Evolutionary conservation across 2,113 vertebrate genomes (phyloP), one percentile per base, ranked within the genome.

Genomic region (Neolamprologus tretocephalus): DNA sequence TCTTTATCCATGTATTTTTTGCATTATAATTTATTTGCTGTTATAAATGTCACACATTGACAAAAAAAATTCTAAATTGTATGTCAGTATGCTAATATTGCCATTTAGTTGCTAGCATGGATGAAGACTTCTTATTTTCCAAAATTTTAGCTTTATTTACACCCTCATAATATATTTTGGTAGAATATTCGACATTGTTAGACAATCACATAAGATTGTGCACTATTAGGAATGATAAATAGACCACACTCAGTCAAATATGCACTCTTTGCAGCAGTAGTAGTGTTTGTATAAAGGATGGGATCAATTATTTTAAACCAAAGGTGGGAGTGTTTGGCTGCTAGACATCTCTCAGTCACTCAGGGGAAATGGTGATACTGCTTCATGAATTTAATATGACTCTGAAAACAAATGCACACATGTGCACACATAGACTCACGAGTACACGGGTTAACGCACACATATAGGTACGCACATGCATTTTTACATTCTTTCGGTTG

Each of bases 341-440:
- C 86, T 89, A 94, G 93, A 91, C 90, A 81, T 92, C 58, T 89
- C 82, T 82, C 68, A 92, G 87, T 90, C 92, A 91, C 89, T 87
- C 71, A 28, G 75, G 87, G 81, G 87, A 87, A 85, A 92, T 31
- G 82, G 89, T 86, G 90, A 95, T 89, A 75, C 90, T 75, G 79
- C 49, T 26, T 93, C 85, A 91, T 95, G 93, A 95, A 96, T 95
- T 90, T 92, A 92, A 94, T 83, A 95, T 93, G 83, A 91, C 49
- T 54, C 55, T 26, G 23, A 80, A 86, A 55, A 88, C 55, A 90
- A 35, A 83, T 4, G 12, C 21, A 63, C 42, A 28, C 79, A 86
- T 45, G 37, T 45, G 37, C 2, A 26, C 21, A 26, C 13, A 71
- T 40, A 23, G 11, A 42, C 35, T 42, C 81, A 89, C 17, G 53